Evolutionary conservation across 2,888 invertebrate species (phyloP).

Genomic region (Leptura quadrifasciata): DNA sequence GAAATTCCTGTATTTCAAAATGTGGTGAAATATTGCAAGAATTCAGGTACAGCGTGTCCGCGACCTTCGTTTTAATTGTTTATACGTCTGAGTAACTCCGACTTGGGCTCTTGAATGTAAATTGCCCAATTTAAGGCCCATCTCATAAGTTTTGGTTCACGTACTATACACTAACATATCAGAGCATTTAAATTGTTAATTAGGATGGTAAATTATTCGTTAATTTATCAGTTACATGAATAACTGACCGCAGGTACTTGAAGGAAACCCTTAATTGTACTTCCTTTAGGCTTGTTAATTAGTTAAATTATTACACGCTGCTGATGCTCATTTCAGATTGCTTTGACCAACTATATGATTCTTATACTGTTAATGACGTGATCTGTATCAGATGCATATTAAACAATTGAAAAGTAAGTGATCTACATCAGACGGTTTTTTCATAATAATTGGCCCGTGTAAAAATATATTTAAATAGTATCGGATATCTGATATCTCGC

Average conservation of each 20-base stretch:
- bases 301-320: slow-evolving; percentile 13
- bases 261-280: slow-evolving; percentile 20
- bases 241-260: slow-evolving; percentile 7
- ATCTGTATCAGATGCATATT: slow-evolving; percentile 2
- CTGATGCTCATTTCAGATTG: slow-evolving; percentile 7
- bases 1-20: background rate
- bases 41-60: background rate
- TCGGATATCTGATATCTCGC: background rate
- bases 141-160: slow-evolving; percentile 22
- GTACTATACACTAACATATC: slow-evolving; percentile 4
- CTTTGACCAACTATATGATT: background rate
- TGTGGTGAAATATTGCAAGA: background rate
- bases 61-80: slow-evolving; percentile 14
- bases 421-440: background rate
- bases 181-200: slow-evolving; percentile 22
- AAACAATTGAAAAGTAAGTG: background rate
- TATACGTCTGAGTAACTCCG: slow-evolving; percentile 8
- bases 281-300: slow-evolving; percentile 19
- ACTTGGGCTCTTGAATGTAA: slow-evolving; percentile 17
- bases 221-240: slow-evolving; percentile 11
- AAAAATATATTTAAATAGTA: background rate
- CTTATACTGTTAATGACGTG: background rate
- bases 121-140: slow-evolving; percentile 19
- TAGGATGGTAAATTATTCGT: slow-evolving; percentile 17
- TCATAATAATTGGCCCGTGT: background rate